These are phyloP conservation scores for Vanessa cardui DNA, from an alignment of 2,888 invertebrate genomes.

Conservation along the genomic window DNA sequence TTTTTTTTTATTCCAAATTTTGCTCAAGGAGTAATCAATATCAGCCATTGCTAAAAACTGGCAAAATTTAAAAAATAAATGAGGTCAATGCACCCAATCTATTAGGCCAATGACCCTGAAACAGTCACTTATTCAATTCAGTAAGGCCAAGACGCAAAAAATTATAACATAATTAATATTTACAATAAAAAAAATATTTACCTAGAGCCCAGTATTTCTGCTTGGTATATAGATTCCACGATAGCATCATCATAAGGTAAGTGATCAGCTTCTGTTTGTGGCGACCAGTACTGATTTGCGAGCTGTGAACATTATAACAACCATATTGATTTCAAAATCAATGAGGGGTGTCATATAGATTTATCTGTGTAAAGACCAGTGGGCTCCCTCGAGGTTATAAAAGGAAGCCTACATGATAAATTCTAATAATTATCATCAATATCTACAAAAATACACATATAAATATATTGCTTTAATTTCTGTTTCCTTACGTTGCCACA, in stretches of 20 bases:
- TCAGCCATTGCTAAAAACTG: slow-evolving; percentile 40
- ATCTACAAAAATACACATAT: background rate
- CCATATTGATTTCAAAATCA: slow-evolving; percentile 76
- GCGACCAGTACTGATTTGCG: slow-evolving; percentile 96
- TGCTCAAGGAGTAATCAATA: background rate
- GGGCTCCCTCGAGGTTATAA: slow-evolving; percentile 54
- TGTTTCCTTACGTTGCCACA: too few relatives aligned
- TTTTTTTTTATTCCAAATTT: background rate
- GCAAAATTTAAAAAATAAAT: slow-evolving; percentile 61
- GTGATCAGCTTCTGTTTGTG: slow-evolving; percentile 89
- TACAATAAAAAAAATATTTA: slow-evolving; percentile 65
- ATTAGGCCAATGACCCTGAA: slow-evolving; percentile 68
- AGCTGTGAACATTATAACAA: slow-evolving; percentile 83
- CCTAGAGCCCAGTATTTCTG: slow-evolving; percentile 93
- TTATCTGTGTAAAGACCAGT: slow-evolving; percentile 64
- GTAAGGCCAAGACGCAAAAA: slow-evolving; percentile 60
- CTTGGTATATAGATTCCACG: slow-evolving; percentile 93
- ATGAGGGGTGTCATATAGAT: slow-evolving; percentile 74
- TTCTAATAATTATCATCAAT: slow-evolving; percentile 6
- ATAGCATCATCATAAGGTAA: slow-evolving; percentile 89
- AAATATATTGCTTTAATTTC: too few relatives aligned
- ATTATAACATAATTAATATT: slow-evolving; percentile 25
- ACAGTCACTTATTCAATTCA: slow-evolving; percentile 71
- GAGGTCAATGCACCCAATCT: slow-evolving; percentile 69
- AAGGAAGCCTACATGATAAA: slow-evolving; percentile 42